Evolutionary conservation across 2,113 vertebrate genomes (phyloP).

Genomic region (Chaenocephalus aceratus): DNA sequence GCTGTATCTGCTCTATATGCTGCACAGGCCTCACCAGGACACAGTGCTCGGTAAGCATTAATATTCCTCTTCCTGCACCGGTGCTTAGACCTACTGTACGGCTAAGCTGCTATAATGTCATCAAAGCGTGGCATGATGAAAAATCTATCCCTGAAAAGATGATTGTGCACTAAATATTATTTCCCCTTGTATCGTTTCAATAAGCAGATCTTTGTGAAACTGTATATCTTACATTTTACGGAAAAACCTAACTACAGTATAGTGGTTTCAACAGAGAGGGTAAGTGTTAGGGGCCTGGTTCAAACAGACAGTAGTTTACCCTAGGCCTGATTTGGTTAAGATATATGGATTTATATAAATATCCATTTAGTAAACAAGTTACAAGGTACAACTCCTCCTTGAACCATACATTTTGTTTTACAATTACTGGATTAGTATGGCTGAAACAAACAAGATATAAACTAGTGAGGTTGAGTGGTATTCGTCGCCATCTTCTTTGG

Average conservation of each 20-base stretch:
- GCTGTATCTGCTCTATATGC: conserved; percentile 58
- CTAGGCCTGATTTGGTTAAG: too few species aligned
- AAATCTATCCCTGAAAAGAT: conserved; percentile 6
- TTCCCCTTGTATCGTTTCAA: neutral
- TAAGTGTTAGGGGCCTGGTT: too few species aligned
- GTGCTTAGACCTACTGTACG: conserved; percentile 20
- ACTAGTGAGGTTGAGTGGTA: too few species aligned
- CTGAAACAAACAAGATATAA: neutral
- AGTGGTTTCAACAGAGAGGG: too few species aligned
- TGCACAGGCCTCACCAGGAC: conserved; percentile 43
- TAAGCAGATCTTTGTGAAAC: neutral
- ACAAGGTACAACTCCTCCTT: neutral
- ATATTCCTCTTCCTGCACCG: conserved; percentile 56
- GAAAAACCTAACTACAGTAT: neutral
- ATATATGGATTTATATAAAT: too few species aligned
- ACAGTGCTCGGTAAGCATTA: conserved; percentile 44
- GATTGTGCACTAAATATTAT: neutral
- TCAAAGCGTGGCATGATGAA: conserved; percentile 3
- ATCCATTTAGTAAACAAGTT: too few species aligned
- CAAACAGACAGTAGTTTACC: too few species aligned
- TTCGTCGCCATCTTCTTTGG: too few species aligned
- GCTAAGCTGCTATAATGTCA: conserved; percentile 45
- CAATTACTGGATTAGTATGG: too few species aligned
- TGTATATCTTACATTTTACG: neutral
- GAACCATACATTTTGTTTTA: neutral